Conservation (phyloP, 2,113 vertebrate genomes). For the Hystrix brachyura region DNA sequence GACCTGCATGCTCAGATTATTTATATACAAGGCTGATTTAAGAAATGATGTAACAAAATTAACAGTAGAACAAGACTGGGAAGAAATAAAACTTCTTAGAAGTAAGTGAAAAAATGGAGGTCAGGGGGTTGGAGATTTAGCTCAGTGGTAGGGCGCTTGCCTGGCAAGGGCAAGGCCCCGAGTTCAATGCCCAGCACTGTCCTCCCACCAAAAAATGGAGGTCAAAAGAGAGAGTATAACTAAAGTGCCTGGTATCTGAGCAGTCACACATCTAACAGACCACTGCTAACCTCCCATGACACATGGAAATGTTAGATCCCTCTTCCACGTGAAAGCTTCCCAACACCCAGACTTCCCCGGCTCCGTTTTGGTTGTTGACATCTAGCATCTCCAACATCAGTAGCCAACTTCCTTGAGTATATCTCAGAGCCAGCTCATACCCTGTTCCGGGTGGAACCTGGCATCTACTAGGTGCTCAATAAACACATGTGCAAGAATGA, state of each 20-base stretch:
- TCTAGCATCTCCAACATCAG: background rate
- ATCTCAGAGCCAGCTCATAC: background rate
- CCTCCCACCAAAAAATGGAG: too few relatives aligned
- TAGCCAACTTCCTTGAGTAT: background rate
- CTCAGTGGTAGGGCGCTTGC: too few relatives aligned
- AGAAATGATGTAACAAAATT: constrained; percentile 5
- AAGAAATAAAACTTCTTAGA: constrained; percentile 17
- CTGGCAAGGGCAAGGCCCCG: too few relatives aligned
- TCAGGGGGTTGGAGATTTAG: background rate
- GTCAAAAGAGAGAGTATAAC: background rate
- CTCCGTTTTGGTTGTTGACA: background rate
- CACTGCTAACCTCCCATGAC: background rate
- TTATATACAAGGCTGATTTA: background rate
- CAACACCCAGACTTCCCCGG: background rate
- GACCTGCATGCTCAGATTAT: background rate
- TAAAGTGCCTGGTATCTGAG: background rate
- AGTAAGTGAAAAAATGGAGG: background rate
- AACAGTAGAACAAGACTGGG: background rate
- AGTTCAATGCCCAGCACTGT: too few relatives aligned
- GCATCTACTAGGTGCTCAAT: background rate
- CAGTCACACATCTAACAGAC: background rate
- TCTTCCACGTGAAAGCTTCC: background rate
- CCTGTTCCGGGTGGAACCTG: background rate
- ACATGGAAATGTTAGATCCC: too few relatives aligned
- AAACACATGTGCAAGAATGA: background rate